A percentile compares a stretch with the other conserved stretches of the same genome.
Evolutionary conservation across 53 echinoderm and acorn worm genomes (phyloP).

Genomic region (Astropecten irregularis): DNA sequence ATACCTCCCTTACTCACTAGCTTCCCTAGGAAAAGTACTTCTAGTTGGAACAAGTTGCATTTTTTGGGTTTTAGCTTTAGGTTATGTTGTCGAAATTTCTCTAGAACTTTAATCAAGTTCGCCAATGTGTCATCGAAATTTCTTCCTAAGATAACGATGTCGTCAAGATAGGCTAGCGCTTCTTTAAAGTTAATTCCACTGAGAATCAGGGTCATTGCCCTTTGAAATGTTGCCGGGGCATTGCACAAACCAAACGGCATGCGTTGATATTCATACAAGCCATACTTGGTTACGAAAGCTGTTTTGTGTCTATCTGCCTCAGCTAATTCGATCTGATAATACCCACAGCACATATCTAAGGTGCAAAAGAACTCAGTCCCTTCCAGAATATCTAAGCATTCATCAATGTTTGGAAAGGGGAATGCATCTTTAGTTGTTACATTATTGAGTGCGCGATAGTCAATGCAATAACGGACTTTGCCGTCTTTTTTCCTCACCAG

Average conservation of each 20-base stretch:
- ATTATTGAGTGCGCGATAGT: not conserved
- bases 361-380: slow-evolving; percentile 47
- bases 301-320: slow-evolving; percentile 50
- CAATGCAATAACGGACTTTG: not conserved
- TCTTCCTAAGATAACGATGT: not conserved
- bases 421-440: slow-evolving; percentile 14
- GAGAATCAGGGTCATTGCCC: not conserved
- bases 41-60: not conserved
- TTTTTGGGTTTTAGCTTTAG: not conserved
- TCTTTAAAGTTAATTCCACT: not conserved
- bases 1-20: not conserved
- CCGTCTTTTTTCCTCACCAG: not conserved
- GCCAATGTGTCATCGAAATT: not conserved
- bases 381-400: slow-evolving; percentile 47
- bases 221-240: not conserved
- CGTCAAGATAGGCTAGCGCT: not conserved
- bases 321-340: slow-evolving; percentile 33
- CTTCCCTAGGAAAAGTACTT: slow-evolving; percentile 14
- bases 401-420: slow-evolving; percentile 42
- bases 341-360: slow-evolving; percentile 58
- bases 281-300: slow-evolving; percentile 42
- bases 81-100: not conserved
- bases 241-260: slow-evolving; percentile 1
- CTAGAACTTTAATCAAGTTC: not conserved
- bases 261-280: not conserved